Evolutionary conservation across 2,797 vertebrate genomes (phyloP).

Genomic region (Cyclura pinguis): DNA sequence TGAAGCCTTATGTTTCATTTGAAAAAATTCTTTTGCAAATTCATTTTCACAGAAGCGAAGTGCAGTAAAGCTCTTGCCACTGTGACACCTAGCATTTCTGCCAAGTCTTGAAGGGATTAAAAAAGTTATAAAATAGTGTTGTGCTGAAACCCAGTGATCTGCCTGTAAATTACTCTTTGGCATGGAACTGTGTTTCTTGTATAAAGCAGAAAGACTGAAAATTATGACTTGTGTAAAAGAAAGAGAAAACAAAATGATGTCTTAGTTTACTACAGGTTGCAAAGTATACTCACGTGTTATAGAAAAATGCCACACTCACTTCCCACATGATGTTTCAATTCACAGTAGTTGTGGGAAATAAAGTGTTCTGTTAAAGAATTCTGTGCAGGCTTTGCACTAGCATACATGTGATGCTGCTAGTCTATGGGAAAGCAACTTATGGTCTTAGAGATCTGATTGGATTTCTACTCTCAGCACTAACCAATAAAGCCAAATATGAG

Average conservation of each 20-base stretch:
- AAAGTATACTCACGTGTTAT: neutral
- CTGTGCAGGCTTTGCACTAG: neutral
- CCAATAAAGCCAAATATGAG: no score
- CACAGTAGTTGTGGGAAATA: neutral
- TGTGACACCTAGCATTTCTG: conserved; percentile 61
- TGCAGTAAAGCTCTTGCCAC: conserved; percentile 69
- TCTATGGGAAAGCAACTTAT: no score
- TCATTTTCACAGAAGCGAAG: conserved; percentile 66
- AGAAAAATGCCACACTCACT: neutral
- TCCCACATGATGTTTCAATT: neutral
- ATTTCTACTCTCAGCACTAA: no score
- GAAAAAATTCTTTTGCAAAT: conserved; percentile 62
- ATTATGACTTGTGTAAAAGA: conserved; percentile 11
- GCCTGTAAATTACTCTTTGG: conserved; percentile 73
- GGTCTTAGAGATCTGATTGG: neutral
- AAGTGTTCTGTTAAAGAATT: neutral
- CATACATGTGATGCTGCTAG: neutral
- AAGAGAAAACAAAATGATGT: neutral
- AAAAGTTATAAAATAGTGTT: conserved; percentile 48
- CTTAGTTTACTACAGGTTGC: neutral
- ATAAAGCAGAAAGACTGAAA: conserved; percentile 50
- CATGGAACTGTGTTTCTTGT: conserved; percentile 70
- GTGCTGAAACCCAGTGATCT: conserved; percentile 68
- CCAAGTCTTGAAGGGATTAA: conserved; percentile 58
- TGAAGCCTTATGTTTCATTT: conserved; percentile 44